phyloP scores from a whole-genome alignment of 2,113 vertebrate species.

The Labeo rohita region DNA sequence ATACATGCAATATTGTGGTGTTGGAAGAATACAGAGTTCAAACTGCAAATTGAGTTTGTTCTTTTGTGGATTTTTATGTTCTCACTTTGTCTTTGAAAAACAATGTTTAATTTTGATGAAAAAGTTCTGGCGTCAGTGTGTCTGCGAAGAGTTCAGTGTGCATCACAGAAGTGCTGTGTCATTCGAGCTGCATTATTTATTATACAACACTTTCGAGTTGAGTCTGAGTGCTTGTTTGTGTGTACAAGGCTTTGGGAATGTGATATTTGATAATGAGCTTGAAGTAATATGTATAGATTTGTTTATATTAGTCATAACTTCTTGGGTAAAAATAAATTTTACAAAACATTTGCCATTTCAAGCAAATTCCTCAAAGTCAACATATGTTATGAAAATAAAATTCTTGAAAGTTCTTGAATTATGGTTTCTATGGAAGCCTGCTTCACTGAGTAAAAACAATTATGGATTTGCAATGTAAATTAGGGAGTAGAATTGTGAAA shows the following conservation, averaged over 20 bases:
- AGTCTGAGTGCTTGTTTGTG: constrained; percentile 17
- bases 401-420: not conserved
- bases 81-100: not conserved
- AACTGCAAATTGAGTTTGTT: not conserved
- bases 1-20: not conserved
- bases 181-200: constrained; percentile 21
- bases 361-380: not conserved
- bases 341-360: not conserved
- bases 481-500: too few relatives aligned
- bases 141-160: constrained; percentile 4
- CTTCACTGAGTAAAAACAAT: not conserved
- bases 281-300: not conserved
- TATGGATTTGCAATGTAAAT: not conserved
- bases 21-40: constrained; percentile 1
- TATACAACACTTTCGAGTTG: not conserved
- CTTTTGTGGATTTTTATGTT: not conserved
- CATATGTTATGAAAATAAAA: not conserved
- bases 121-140: not conserved
- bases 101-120: not conserved
- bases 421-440: not conserved
- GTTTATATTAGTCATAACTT: not conserved
- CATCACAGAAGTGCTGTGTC: not conserved
- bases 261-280: not conserved
- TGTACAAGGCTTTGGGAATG: not conserved
- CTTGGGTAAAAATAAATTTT: not conserved